phyloP scores from a whole-genome alignment of 1,140 invertebrate genomes.

The Formica exsecta region DNA sequence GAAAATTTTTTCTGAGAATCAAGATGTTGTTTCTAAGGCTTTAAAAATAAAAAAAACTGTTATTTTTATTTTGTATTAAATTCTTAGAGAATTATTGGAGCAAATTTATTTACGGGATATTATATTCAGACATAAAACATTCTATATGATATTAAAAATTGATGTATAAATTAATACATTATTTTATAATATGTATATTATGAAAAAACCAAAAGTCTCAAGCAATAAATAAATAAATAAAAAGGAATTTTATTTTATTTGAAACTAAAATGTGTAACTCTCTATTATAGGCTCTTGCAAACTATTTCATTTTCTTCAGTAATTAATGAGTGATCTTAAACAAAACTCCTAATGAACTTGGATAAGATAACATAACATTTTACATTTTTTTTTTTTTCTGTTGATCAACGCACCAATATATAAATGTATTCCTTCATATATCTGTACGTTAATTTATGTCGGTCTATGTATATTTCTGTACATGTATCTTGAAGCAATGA shows the following conservation, averaged over 20 bases:
- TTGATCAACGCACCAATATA: neutral
- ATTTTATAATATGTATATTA: neutral
- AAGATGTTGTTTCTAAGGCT: neutral
- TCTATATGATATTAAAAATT: neutral
- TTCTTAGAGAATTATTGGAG: no score
- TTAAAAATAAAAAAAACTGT: neutral
- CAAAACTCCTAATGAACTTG: neutral
- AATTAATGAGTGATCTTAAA: neutral
- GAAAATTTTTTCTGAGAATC: neutral
- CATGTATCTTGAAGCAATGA: neutral
- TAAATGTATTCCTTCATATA: neutral
- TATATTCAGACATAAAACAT: neutral
- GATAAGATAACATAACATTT: slow-evolving; percentile 42
- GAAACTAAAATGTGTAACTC: neutral
- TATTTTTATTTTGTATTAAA: no score
- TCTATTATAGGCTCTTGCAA: neutral
- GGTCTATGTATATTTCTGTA: neutral
- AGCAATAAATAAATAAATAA: neutral
- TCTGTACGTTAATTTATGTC: neutral
- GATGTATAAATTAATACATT: neutral
- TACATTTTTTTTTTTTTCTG: neutral
- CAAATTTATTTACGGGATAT: neutral
- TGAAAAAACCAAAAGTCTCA: neutral
- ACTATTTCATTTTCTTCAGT: neutral
- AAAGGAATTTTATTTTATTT: neutral